Base-by-base conservation (phyloP, 2,113 vertebrate species). In the Sinocyclocheilus maitianheensis region DNA sequence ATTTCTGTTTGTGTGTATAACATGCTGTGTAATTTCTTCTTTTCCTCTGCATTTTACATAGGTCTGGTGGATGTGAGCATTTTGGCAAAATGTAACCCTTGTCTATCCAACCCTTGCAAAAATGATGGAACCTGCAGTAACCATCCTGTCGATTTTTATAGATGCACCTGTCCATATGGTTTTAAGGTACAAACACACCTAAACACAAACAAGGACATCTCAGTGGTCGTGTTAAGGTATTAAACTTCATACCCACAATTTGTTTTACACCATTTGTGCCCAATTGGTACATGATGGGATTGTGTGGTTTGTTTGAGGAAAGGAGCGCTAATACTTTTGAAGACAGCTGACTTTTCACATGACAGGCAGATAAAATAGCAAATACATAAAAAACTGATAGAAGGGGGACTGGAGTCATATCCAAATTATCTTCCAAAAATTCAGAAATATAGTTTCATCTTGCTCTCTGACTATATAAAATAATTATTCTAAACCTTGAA, bases 21-120 rank as follows among this genome's bases (percentile, higher is more conserved):
- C 78, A 34, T 30, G 24, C n/a, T 55, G 60, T 86, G 37, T 34
- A 24, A 48, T 62, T 85, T 40, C 48, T 58, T 55, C 5, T n/a
- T 12, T 58, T 48, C 37, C 37, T 81, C 6, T 88, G 46, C 16
- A 40, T 80, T 80, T 75, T 53, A 22, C 63, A 79, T 94, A 99
- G 98, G 97, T 78, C 96, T 97, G 0, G 93, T 98, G 78, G 98
- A 99, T 90, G 85, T 98, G 81, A 95, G 51, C 86, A 97, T 99
- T 91, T 96, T 97, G 88, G 97, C 98, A 30, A 99, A 99, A 89
- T 99, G 98, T 91, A 96, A 97, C n/a, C 98, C 98, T 2, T 99
- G 98, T 87, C 93, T 99, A 83, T 99, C 98, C 46, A 98, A 94
- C 90, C 98, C 98, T 0, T 99, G 98, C 94, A 97, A 96, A 91